Evolutionary conservation across 2,888 invertebrate genomes (phyloP), one percentile per base, ranked within the genome.

Genomic region (Torymus aiolomorphi): DNA sequence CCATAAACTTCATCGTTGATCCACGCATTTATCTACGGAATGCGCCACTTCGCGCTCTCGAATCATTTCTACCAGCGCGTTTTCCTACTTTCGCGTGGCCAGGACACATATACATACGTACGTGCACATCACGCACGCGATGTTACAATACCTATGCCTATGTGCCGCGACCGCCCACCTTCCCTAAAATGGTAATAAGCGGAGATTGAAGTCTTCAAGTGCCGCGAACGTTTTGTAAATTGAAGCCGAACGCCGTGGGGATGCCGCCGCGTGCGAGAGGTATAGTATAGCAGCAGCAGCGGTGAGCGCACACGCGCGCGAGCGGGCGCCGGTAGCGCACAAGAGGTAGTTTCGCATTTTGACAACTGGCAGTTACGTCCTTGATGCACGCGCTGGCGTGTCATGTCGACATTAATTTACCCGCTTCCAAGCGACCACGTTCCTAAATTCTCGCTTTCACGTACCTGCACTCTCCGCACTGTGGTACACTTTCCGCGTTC

Each of bases 331-430:
- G 31, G 31, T 31, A 31, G 31, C 31, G 31, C 31, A 31, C 31
- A 79, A 78, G 83, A 82, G 77, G 84, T 81, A 86, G 83, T 85
- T 86, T 85, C 84, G 82, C 84, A 86, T 87, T 88, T 87, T 87
- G 87, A 87, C 87, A 88, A 87, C 86, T 86, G 84, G 84, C 86
- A 83, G 85, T 87, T 87, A 86, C 84, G 83, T 84, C 81, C 84
- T 85, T 85, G 86, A 86, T 87, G 85, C 85, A 85, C 84, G 85
- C 83, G 83, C 78, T 87, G 81, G 85, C 86, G 86, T 87, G 87
- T 83, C 83, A 79, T 80, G 79, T 82, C 83, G 80, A 81, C 85
- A 86, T 87, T 85, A 85, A 86, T 87, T 85, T 82, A 54, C 76
- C 67, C 72, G 52, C 59, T 11, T 10, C 12, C 14, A 42, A 42